These are phyloP conservation scores for Tigriopus japonicus DNA, from an alignment of 1,140 invertebrate genomes.

Conservation along the genomic window DNA sequence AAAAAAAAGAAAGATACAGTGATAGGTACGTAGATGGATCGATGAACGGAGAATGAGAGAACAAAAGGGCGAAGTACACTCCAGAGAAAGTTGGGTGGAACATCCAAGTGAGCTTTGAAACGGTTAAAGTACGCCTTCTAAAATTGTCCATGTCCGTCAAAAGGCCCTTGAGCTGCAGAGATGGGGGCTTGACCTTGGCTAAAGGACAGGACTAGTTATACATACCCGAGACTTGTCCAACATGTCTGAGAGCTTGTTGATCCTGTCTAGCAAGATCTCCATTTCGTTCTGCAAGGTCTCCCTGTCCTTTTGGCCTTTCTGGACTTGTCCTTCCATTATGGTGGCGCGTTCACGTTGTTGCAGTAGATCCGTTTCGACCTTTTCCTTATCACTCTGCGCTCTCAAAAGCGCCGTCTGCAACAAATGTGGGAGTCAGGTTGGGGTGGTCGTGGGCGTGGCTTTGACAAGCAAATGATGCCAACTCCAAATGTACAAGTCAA, in stretches of 20 bases:
- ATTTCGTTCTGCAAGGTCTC: conserved; percentile 62
- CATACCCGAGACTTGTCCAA: conserved; percentile 17
- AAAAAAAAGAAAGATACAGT: no score
- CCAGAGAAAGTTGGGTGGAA: no score
- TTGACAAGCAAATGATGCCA: no score
- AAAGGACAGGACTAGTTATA: conserved; percentile 26
- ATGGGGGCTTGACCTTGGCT: no score
- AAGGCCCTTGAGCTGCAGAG: neutral
- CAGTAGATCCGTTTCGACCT: conserved; percentile 53
- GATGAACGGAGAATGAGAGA: no score
- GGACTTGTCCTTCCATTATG: conserved; percentile 50
- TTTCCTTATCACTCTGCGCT: conserved; percentile 68
- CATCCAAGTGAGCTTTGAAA: no score
- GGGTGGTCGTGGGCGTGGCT: no score
- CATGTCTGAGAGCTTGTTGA: conserved; percentile 46
- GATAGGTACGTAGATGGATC: no score
- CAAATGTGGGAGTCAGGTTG: neutral
- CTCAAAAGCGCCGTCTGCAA: conserved; percentile 27
- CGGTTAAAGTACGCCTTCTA: neutral
- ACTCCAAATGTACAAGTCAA: no score
- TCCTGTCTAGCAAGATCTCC: conserved; percentile 62
- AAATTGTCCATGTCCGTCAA: neutral
- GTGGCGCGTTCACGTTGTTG: conserved; percentile 48
- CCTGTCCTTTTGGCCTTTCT: conserved; percentile 60
- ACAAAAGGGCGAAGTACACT: no score